phyloP scores from a whole-genome alignment of 2,888 invertebrate genomes.

The Scaptomyza caliginosa region DNA sequence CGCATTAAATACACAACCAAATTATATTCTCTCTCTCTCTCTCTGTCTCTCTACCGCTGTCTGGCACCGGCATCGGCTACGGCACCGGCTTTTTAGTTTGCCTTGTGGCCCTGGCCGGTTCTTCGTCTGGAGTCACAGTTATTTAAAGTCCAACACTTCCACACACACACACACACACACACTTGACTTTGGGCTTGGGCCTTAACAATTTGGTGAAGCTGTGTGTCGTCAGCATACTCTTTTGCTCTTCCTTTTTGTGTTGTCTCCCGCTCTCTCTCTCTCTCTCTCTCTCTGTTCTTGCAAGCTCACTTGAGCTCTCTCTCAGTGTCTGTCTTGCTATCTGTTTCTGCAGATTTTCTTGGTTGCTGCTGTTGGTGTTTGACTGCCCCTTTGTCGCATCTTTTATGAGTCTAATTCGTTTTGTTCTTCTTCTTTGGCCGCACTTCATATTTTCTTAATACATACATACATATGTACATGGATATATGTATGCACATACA shows the following conservation, averaged over 20 bases:
- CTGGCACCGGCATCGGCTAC: slow-evolving; percentile 28
- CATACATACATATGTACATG: background rate
- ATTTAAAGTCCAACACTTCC: slow-evolving; percentile 59
- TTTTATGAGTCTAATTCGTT: slow-evolving; percentile 51
- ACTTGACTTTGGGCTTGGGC: slow-evolving; percentile 59
- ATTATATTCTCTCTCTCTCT: slow-evolving; percentile 7
- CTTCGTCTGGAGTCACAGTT: slow-evolving; percentile 63
- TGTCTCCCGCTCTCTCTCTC: slow-evolving; percentile 17
- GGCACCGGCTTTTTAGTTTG: slow-evolving; percentile 28
- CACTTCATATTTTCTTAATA: slow-evolving; percentile 47
- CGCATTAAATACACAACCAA: slow-evolving; percentile 33
- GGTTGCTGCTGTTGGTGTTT: slow-evolving; percentile 12
- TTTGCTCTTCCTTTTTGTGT: slow-evolving; percentile 11
- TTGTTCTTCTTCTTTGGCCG: slow-evolving; percentile 41
- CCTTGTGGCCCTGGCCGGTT: slow-evolving; percentile 60
- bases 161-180: slow-evolving; percentile 21
- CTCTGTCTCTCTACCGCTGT: slow-evolving; percentile 4
- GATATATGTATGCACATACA: no score
- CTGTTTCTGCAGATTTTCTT: slow-evolving; percentile 20
- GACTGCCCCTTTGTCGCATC: slow-evolving; percentile 50
- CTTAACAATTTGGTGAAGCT: slow-evolving; percentile 42
- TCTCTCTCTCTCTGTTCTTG: background rate
- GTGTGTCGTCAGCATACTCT: slow-evolving; percentile 8
- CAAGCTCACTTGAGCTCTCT: slow-evolving; percentile 3
- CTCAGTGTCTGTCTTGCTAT: background rate